Percentiles rank a stretch among this genome's conserved stretches.
phyloP scores from a whole-genome alignment of 2,888 invertebrate genomes.

The Chorisops tibialis region DNA sequence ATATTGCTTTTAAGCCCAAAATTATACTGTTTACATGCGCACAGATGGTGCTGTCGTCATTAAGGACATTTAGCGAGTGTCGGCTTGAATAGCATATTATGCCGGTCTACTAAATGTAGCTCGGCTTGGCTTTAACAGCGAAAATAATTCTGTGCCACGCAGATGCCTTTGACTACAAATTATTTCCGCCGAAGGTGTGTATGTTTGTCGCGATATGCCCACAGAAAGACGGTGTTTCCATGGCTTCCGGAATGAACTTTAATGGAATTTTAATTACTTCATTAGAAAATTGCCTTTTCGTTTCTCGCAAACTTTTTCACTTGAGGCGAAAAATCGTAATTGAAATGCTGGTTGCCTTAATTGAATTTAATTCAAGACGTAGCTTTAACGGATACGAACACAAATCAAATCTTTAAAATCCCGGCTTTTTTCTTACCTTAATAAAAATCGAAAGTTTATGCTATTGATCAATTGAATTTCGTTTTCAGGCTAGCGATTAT shows the following conservation, averaged over 20 bases:
- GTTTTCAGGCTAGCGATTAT: no score
- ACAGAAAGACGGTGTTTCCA: not conserved
- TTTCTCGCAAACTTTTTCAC: not conserved
- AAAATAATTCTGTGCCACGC: slow-evolving; percentile 4
- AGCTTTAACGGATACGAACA: no score
- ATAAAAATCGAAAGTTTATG: no score
- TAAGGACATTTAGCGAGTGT: slow-evolving; percentile 1
- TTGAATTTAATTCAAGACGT: no score
- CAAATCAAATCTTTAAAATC: no score
- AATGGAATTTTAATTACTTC: slow-evolving; percentile 19
- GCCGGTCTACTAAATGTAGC: not conserved
- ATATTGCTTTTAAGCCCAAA: not conserved
- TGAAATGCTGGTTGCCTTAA: no score
- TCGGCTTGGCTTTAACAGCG: not conserved
- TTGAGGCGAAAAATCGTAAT: no score
- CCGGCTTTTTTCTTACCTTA: no score
- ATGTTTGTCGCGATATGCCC: not conserved
- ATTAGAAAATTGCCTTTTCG: not conserved
- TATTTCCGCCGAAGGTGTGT: slow-evolving; percentile 3
- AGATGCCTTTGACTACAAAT: slow-evolving; percentile 9
- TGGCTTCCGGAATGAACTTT: not conserved
- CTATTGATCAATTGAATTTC: no score
- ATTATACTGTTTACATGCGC: slow-evolving; percentile 8
- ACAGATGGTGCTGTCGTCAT: not conserved
- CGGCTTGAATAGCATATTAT: not conserved